Base-by-base conservation (phyloP, 2,888 invertebrate species). In the Catocala fraxini region DNA sequence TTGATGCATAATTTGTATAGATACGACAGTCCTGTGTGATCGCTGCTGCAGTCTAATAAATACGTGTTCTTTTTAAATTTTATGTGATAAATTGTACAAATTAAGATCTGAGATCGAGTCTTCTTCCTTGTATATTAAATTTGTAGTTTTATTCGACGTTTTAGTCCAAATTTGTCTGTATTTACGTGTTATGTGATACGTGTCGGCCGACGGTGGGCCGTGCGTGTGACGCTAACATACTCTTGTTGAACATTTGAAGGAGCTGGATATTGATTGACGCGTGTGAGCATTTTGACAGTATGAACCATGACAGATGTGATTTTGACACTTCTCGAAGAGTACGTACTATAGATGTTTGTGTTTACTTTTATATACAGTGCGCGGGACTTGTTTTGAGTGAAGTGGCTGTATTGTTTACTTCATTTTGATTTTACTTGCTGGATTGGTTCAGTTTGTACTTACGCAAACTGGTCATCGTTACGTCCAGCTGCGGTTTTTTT, bases 11-110 rank as follows among this genome's bases (percentile, higher is more conserved):
- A 84, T 85, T 75, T 73, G 62, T 71, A 56, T 62, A 53, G 49
- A 65, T 64, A 58, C 67, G 65, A 72, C 69, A 65, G 65, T 75
- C 75, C 75, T 59, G 65, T 61, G 70, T 69, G 63, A 79, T 77
- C 75, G 71, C 75, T 59, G 79, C 77, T 82, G 81, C 80, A 80
- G 78, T 80, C 74, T 72, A 64, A 63, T 69, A 77, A 67, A 65
- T 66, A 82, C 80, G 90, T 91, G 89, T 90, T 89, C 87, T 89
- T 89, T 88, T 76, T 83, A 83, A 81, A 83, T 85, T 86, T 87
- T 86, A 89, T 92, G 92, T 92, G 92, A 92, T 91, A 90, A 88
- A 89, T 87, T 91, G 92, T 92, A 92, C 91, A 93, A 93, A 91
- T 84, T 87, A 84, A 91, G 89, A 93, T 91, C 91, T 91, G 89